phyloP scores from a whole-genome alignment of 64 coral and sea anemone species.

The Trachythela sp. region DNA sequence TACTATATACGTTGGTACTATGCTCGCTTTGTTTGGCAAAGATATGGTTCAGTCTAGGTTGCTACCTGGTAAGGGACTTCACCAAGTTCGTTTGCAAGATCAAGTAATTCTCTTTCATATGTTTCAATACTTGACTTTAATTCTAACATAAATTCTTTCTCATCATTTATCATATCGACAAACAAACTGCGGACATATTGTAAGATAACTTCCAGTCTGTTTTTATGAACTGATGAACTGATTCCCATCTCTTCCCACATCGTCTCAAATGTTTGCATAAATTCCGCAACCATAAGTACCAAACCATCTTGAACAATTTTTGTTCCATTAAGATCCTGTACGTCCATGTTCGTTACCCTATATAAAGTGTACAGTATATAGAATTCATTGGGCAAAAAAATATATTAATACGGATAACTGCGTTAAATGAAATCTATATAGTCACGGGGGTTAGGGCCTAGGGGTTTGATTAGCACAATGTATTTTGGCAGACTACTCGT shows the following conservation, averaged over 20 bases:
- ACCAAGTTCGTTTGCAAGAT: conserved; percentile 15
- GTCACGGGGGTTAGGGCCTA: too few relatives aligned
- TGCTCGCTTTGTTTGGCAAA: too few relatives aligned
- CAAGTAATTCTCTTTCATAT: background rate
- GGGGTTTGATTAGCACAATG: too few relatives aligned
- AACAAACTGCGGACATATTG: conserved; percentile 21
- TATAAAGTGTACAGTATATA: background rate
- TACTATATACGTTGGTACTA: too few relatives aligned
- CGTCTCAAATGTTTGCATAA: background rate
- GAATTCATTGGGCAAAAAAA: too few relatives aligned
- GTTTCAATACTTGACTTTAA: conserved; percentile 4
- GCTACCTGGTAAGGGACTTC: conserved; percentile 21
- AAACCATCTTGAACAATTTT: conserved; percentile 17
- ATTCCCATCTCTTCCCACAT: conserved; percentile 9
- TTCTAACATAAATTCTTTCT: conserved; percentile 4
- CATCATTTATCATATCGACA: conserved; percentile 8
- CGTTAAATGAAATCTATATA: too few relatives aligned
- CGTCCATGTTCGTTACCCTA: background rate
- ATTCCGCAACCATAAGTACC: conserved; percentile 2
- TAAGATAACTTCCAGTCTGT: conserved; percentile 11
- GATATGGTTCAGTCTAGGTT: background rate
- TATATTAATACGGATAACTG: too few relatives aligned
- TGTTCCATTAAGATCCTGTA: conserved; percentile 5
- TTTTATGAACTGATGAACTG: conserved; percentile 17
- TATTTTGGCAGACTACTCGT: too few relatives aligned